Percentiles rank a stretch among this genome's conserved stretches.
Conservation (phyloP, 2,888 invertebrate genomes). For the Rhaphigaster nebulosa region DNA sequence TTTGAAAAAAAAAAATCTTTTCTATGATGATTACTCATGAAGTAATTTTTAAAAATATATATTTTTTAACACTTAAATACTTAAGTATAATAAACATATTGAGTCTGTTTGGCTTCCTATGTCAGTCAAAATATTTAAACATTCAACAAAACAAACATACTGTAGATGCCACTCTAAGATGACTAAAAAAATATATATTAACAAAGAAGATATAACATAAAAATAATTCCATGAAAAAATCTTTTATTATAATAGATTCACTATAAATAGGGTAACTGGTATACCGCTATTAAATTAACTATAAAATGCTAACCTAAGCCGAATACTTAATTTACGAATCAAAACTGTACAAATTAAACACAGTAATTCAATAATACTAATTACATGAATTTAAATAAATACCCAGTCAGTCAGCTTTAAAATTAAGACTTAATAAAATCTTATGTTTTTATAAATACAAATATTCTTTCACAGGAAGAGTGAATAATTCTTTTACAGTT, state of each 20-base stretch:
- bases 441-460: conserved; percentile 36
- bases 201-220: conserved; percentile 48
- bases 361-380: conserved; percentile 46
- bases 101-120: conserved; percentile 36
- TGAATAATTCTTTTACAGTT: conserved; percentile 42
- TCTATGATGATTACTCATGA: background rate
- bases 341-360: conserved; percentile 49
- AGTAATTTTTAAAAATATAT: background rate
- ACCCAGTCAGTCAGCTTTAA: conserved; percentile 55
- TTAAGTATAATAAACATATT: background rate
- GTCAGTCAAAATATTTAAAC: conserved; percentile 1
- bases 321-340: conserved; percentile 49
- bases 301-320: conserved; percentile 53
- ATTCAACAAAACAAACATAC: conserved; percentile 11
- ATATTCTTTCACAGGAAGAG: conserved; percentile 27
- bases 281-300: conserved; percentile 55
- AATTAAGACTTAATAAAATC: conserved; percentile 54
- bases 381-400: conserved; percentile 57
- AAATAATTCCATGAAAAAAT: conserved; percentile 52
- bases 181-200: conserved; percentile 46
- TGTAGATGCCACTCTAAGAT: conserved; percentile 35
- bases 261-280: conserved; percentile 58
- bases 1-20: background rate
- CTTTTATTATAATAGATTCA: conserved; percentile 51
- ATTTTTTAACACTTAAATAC: background rate